phyloP scores from a whole-genome alignment of 2,888 invertebrate genomes.

The Podotricha telesiphe region DNA sequence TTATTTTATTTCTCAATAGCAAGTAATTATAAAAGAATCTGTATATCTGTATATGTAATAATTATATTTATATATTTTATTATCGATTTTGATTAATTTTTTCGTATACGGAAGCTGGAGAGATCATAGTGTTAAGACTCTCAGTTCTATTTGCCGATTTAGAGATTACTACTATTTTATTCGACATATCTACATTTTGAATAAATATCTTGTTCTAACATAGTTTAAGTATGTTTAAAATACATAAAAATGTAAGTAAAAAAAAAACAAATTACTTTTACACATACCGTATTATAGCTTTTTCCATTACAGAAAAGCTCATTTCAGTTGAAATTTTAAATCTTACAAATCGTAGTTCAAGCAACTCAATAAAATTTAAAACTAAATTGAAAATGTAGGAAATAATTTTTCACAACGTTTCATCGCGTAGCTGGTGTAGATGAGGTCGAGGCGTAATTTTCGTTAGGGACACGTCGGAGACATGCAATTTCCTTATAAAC shows the following conservation, averaged over 20 bases:
- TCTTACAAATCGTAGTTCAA: neutral
- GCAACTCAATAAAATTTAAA: slow-evolving; percentile 1
- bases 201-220: too few species aligned
- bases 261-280: neutral
- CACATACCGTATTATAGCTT: neutral
- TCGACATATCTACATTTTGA: too few species aligned
- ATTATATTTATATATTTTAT: too few species aligned
- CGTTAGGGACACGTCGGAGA: slow-evolving; percentile 38
- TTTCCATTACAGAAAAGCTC: neutral
- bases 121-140: too few species aligned
- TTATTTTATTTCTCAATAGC: neutral
- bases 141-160: too few species aligned
- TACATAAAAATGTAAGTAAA: neutral
- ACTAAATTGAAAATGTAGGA: slow-evolving; percentile 2
- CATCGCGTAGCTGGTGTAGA: slow-evolving; percentile 18
- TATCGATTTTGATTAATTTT: too few species aligned
- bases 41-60: too few species aligned
- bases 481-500: slow-evolving; percentile 45
- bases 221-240: too few species aligned
- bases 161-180: too few species aligned
- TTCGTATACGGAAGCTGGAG: too few species aligned
- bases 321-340: neutral
- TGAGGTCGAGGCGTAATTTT: slow-evolving; percentile 29
- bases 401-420: slow-evolving; percentile 5
- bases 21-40: too few species aligned